These are phyloP conservation scores for Bujurquina vittata DNA, from an alignment of 2,113 vertebrate genomes.

Conservation along the genomic window DNA sequence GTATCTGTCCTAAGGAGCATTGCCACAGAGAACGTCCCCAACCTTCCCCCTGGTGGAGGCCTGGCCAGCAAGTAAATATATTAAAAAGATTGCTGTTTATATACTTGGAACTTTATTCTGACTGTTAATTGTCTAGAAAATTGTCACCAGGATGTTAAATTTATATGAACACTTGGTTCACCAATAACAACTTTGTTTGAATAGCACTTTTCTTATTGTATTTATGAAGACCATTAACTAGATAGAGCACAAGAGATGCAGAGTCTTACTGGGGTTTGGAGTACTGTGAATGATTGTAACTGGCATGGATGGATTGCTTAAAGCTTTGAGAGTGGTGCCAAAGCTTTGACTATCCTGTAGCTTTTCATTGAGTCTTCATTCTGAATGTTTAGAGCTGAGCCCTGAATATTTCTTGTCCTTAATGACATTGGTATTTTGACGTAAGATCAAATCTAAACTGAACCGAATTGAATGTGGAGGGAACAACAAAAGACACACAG, in stretches of 20 bases:
- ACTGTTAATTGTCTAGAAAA: neutral
- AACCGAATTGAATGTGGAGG: neutral
- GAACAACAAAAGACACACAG: no score
- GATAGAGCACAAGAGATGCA: no score
- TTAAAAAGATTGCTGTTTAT: neutral
- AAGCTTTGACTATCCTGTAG: neutral
- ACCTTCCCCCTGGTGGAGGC: conserved; percentile 97
- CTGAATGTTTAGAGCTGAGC: neutral
- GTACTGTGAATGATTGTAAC: neutral
- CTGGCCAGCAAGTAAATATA: conserved; percentile 94
- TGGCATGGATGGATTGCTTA: neutral
- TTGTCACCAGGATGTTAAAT: neutral
- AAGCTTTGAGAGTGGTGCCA: neutral
- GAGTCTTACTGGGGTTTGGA: neutral
- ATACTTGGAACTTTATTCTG: neutral
- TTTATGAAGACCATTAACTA: neutral
- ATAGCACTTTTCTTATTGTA: neutral
- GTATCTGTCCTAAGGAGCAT: conserved; percentile 95
- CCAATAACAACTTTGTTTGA: neutral
- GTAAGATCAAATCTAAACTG: neutral
- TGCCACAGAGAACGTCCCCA: conserved; percentile 94
- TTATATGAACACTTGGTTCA: neutral
- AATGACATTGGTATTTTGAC: neutral
- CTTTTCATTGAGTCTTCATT: neutral
- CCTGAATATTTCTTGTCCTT: neutral